Evolutionary conservation across 2,888 invertebrate genomes (phyloP).

Genomic region (Yponomeuta malinellus): DNA sequence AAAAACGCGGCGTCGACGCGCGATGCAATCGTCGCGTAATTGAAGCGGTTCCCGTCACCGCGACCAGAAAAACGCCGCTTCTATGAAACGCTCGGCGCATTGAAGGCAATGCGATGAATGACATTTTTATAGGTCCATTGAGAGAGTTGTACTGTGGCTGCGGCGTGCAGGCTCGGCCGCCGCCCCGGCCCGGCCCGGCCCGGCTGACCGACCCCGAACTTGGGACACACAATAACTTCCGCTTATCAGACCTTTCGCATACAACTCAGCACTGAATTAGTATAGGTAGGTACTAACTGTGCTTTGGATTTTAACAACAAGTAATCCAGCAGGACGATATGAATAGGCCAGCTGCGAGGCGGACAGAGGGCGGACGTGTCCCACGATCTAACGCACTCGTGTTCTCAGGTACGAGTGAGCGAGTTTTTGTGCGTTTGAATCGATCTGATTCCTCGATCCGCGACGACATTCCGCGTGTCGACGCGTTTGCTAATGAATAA

Average conservation of each 20-base stretch:
- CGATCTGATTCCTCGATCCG: conserved; percentile 31
- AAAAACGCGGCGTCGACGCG: conserved; percentile 48
- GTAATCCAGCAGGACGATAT: too few species aligned
- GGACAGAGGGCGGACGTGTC: background rate
- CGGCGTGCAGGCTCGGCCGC: conserved; percentile 7
- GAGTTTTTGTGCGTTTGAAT: conserved; percentile 32
- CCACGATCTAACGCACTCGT: background rate
- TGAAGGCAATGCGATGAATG: conserved; percentile 33
- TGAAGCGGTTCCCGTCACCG: conserved; percentile 38
- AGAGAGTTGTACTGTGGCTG: conserved; percentile 21
- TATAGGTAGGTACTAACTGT: too few species aligned
- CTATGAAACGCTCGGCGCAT: conserved; percentile 24
- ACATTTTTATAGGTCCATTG: conserved; percentile 42
- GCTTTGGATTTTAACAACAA: too few species aligned
- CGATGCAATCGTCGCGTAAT: conserved; percentile 32
- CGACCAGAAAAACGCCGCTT: conserved; percentile 25
- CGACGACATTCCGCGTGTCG: conserved; percentile 28
- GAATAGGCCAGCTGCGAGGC: too few species aligned
- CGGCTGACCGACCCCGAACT: background rate
- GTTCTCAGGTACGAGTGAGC: conserved; percentile 16
- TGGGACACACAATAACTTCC: too few species aligned
- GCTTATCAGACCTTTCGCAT: too few species aligned
- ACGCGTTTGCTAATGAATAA: conserved; percentile 31
- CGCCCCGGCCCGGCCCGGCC: conserved; percentile 14
- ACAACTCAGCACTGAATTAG: too few species aligned